A percentile compares a stretch with the other conserved stretches of the same genome.
phyloP scores from a whole-genome alignment of 2,797 vertebrate species.

The Poecilia picta region DNA sequence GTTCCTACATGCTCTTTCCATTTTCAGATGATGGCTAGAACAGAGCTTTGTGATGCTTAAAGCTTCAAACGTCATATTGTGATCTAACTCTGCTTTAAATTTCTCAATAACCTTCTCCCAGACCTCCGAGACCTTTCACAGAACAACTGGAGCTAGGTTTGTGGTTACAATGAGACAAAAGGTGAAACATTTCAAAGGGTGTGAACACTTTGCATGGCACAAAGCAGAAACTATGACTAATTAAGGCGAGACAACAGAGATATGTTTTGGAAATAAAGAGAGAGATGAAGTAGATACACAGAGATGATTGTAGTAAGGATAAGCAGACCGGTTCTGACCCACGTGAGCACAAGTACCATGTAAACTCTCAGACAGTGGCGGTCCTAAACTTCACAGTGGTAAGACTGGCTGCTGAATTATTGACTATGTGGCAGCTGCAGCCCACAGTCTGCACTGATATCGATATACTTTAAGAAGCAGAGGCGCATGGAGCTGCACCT shows the following conservation, averaged over 20 bases:
- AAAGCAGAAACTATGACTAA: background rate
- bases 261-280: background rate
- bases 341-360: constrained; percentile 1
- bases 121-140: background rate
- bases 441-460: constrained; percentile 45
- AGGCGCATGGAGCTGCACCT: constrained; percentile 30
- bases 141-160: background rate
- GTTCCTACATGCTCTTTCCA: background rate
- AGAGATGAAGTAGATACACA: background rate
- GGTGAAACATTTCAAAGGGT: background rate
- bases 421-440: constrained; percentile 49
- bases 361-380: constrained; percentile 12
- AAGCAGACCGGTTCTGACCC: constrained; percentile 11
- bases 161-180: background rate
- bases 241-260: background rate
- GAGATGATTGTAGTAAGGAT: constrained; percentile 1
- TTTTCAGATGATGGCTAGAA: background rate
- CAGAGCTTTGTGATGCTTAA: background rate
- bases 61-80: background rate
- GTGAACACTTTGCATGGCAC: background rate
- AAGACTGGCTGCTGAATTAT: constrained; percentile 53
- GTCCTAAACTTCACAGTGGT: constrained; percentile 43
- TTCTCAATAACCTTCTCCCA: background rate
- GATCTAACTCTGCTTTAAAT: background rate
- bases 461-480: constrained; percentile 52